phyloP scores from a whole-genome alignment of 2,113 vertebrate species.

The Aphyosemion australe region DNA sequence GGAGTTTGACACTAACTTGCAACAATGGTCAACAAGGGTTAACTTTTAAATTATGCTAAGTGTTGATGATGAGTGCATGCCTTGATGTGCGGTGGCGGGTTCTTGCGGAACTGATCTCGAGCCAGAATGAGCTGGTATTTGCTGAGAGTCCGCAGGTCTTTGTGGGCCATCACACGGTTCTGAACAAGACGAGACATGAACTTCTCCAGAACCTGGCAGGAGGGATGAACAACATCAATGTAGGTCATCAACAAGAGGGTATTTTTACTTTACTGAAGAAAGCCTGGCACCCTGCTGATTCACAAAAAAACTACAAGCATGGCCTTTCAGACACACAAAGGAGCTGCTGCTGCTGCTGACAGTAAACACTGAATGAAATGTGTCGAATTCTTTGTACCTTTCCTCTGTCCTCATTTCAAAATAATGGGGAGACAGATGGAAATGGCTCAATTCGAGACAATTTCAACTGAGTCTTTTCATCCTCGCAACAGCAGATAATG shows the following conservation, averaged over 20 bases:
- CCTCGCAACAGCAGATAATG: conserved; percentile 22
- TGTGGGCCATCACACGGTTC: conserved; percentile 79
- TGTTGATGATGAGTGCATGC: conserved; percentile 64
- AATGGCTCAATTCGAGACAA: conserved; percentile 34
- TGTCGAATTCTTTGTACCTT: conserved; percentile 15
- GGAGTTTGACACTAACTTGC: too few relatives aligned
- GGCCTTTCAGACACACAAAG: neutral
- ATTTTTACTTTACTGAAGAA: conserved; percentile 26
- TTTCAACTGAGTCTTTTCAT: conserved; percentile 52
- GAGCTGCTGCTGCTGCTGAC: neutral
- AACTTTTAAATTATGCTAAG: neutral
- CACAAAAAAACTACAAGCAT: too few relatives aligned
- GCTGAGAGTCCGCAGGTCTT: conserved; percentile 84
- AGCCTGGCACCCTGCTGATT: neutral
- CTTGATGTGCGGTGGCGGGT: conserved; percentile 81
- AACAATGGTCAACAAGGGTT: too few relatives aligned
- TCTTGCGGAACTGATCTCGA: conserved; percentile 93
- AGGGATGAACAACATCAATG: conserved; percentile 5
- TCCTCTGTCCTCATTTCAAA: conserved; percentile 34
- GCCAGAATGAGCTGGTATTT: conserved; percentile 96
- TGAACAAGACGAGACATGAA: conserved; percentile 86
- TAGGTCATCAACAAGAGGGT: conserved; percentile 10
- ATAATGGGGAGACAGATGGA: conserved; percentile 35
- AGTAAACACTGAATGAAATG: conserved; percentile 15
- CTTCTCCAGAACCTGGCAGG: conserved; percentile 85